phyloP scores from a whole-genome alignment of 2,113 vertebrate genomes.

The Plectropomus leopardus region DNA sequence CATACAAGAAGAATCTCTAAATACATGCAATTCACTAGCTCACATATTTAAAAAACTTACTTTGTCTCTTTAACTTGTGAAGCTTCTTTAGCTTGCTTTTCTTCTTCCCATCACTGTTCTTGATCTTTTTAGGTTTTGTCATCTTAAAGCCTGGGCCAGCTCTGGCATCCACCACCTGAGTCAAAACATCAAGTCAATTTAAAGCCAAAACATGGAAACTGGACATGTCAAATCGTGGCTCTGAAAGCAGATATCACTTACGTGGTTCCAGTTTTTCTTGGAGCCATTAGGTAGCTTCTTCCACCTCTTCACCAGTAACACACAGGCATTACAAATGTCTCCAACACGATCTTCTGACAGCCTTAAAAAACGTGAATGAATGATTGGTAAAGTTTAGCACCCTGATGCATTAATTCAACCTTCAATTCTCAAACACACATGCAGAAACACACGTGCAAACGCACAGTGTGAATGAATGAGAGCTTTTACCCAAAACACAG shows the following conservation, averaged over 20 bases:
- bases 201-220: background rate
- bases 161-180: constrained; percentile 88
- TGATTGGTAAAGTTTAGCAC: background rate
- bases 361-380: constrained; percentile 53
- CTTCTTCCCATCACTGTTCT: constrained; percentile 84
- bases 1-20: background rate
- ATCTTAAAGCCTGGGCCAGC: constrained; percentile 88
- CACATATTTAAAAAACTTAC: constrained; percentile 71
- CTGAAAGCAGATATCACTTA: constrained; percentile 58
- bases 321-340: constrained; percentile 89
- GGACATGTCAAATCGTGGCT: background rate
- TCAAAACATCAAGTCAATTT: background rate
- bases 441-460: background rate
- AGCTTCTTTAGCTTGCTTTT: constrained; percentile 86
- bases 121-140: constrained; percentile 88
- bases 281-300: constrained; percentile 88
- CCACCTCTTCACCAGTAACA: constrained; percentile 88
- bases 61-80: constrained; percentile 87
- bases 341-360: constrained; percentile 86
- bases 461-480: background rate
- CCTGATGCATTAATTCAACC: background rate
- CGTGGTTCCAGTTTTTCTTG: constrained; percentile 89
- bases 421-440: background rate
- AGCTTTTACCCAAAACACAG: constrained; percentile 86
- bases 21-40: background rate